Evolutionary conservation across 2,797 vertebrate species (phyloP).

Genomic region (Furcifer pardalis): DNA sequence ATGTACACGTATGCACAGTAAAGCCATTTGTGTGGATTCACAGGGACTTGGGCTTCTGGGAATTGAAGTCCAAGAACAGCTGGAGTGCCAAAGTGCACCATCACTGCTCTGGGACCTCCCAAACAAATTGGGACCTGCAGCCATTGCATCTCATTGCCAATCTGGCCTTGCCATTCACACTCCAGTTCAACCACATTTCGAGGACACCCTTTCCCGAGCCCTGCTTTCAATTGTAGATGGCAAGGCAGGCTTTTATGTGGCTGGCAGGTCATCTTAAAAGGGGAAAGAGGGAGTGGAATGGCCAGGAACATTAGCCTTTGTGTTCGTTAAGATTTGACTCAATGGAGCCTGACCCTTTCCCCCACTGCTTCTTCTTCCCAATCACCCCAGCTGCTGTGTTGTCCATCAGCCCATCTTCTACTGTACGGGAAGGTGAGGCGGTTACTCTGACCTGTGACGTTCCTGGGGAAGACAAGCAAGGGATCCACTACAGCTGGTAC

Average conservation of each 20-base stretch:
- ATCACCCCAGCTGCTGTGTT: constrained; percentile 63
- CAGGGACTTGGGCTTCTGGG: no score
- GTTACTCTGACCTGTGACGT: constrained; percentile 65
- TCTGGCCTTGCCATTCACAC: no score
- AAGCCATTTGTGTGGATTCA: no score
- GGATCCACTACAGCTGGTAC: constrained; percentile 74
- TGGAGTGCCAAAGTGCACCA: no score
- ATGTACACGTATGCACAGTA: no score
- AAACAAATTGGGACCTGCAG: no score
- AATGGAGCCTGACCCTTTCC: not conserved
- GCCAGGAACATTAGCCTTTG: no score
- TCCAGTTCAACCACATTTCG: not conserved
- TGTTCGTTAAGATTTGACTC: no score
- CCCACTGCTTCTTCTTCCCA: fast-evolving
- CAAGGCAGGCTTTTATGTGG: not conserved
- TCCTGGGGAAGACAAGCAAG: constrained; percentile 54
- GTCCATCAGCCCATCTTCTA: constrained; percentile 43
- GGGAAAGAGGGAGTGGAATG: not conserved
- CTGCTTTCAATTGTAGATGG: no score
- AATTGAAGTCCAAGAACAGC: no score
- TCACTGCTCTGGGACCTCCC: no score
- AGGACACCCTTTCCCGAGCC: not conserved
- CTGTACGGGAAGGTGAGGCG: constrained; percentile 63
- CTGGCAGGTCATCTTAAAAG: not conserved
- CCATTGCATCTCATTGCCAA: no score